Evolutionary conservation across 1,140 invertebrate genomes (phyloP).

Genomic region (Penaeus vannamei): DNA sequence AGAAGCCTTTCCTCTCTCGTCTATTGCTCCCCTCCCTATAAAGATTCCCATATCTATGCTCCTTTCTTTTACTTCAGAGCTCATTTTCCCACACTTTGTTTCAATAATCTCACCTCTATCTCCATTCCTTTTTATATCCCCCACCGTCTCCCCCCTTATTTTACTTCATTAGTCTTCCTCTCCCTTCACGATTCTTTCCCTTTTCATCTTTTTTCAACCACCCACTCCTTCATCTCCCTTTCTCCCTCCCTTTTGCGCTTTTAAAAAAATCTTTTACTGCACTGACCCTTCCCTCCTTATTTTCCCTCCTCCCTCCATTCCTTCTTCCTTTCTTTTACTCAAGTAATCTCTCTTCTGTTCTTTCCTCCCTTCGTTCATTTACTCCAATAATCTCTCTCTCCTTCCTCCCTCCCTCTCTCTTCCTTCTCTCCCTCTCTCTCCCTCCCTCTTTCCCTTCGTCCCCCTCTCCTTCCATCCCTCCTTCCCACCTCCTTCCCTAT

Average conservation of each 20-base stretch:
- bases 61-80: too few species aligned
- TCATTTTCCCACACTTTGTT: neutral
- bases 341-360: too few species aligned
- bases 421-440: too few species aligned
- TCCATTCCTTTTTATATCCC: too few species aligned
- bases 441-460: neutral
- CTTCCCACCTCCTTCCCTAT: slow-evolving; percentile 68
- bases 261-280: neutral
- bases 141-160: too few species aligned
- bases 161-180: too few species aligned
- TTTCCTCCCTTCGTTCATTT: neutral
- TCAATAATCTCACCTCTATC: too few species aligned
- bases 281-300: neutral
- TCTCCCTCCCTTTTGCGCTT: neutral
- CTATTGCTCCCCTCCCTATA: too few species aligned
- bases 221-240: neutral
- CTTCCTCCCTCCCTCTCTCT: neutral
- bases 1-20: too few species aligned
- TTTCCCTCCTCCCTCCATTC: neutral
- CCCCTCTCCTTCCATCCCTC: slow-evolving; percentile 71
- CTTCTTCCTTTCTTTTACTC: neutral
- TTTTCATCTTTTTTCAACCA: neutral
- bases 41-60: too few species aligned
- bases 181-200: too few species aligned
- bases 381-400: neutral